Evolutionary conservation across 2,888 invertebrate species (phyloP).

Genomic region (Ichneumoninae sp.): DNA sequence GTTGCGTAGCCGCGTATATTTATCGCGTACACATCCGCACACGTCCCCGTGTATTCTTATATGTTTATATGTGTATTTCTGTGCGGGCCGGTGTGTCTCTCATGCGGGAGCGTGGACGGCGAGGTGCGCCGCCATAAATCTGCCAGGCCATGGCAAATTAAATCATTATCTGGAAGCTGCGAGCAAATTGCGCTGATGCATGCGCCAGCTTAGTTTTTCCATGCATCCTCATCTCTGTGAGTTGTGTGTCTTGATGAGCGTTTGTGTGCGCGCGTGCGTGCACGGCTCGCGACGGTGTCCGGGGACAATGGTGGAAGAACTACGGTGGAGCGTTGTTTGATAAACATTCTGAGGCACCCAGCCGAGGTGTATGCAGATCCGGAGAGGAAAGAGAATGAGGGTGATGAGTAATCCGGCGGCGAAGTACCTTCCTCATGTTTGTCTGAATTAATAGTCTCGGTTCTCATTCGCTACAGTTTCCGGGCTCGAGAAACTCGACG

Average conservation of each 20-base stretch:
- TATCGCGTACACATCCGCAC: constrained; percentile 40
- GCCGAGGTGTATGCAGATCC: not conserved
- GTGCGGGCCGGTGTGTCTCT: constrained; percentile 41
- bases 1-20: constrained; percentile 30
- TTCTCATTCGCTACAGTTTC: not conserved
- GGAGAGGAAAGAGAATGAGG: not conserved
- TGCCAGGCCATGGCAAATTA: constrained; percentile 79
- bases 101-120: constrained; percentile 67
- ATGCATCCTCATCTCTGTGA: constrained; percentile 58
- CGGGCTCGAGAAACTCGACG: no score
- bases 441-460: not conserved
- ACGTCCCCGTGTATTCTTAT: not conserved
- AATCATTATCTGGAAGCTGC: constrained; percentile 81
- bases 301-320: not conserved
- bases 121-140: constrained; percentile 80
- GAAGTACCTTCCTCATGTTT: not conserved
- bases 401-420: not conserved
- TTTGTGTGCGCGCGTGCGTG: constrained; percentile 2
- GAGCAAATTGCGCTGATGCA: constrained; percentile 79
- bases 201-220: constrained; percentile 62
- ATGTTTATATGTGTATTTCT: constrained; percentile 30
- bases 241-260: constrained; percentile 24
- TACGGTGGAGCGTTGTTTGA: not conserved
- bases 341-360: not conserved
- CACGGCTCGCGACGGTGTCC: not conserved